These are phyloP conservation scores for Lithophane socia DNA, from an alignment of 2,888 invertebrate genomes.

Conservation along the genomic window DNA sequence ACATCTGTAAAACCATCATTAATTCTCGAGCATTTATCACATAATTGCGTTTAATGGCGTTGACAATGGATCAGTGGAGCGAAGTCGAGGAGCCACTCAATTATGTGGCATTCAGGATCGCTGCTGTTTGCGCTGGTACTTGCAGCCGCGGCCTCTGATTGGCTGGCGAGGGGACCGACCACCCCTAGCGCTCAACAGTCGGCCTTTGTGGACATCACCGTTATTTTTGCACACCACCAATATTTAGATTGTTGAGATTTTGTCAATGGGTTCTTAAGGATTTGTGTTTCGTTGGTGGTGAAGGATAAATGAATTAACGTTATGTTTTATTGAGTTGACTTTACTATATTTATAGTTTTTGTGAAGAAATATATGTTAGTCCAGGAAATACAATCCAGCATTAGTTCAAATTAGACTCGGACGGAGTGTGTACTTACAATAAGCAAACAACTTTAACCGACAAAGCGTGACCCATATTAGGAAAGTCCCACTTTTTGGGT, in stretches of 20 bases:
- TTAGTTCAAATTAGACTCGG: background rate
- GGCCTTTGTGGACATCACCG: slow-evolving; percentile 69
- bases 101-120: slow-evolving; percentile 86
- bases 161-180: slow-evolving; percentile 75
- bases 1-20: slow-evolving; percentile 84
- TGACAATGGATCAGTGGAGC: slow-evolving; percentile 82
- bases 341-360: background rate
- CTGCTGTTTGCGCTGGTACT: slow-evolving; percentile 83
- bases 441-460: background rate
- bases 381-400: background rate
- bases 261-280: slow-evolving; percentile 48
- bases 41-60: slow-evolving; percentile 85
- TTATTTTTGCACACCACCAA: slow-evolving; percentile 65
- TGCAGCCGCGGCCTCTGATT: slow-evolving; percentile 83
- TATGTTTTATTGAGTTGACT: background rate
- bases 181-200: slow-evolving; percentile 68
- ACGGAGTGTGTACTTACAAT: background rate
- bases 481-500: background rate
- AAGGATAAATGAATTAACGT: background rate
- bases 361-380: background rate
- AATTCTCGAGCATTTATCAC: slow-evolving; percentile 84
- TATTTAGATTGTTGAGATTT: slow-evolving; percentile 72
- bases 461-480: no score
- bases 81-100: slow-evolving; percentile 80
- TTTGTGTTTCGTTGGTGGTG: slow-evolving; percentile 16